These are phyloP conservation scores for Oplegnathus fasciatus DNA, from an alignment of 2,113 vertebrate species.

Conservation along the genomic window DNA sequence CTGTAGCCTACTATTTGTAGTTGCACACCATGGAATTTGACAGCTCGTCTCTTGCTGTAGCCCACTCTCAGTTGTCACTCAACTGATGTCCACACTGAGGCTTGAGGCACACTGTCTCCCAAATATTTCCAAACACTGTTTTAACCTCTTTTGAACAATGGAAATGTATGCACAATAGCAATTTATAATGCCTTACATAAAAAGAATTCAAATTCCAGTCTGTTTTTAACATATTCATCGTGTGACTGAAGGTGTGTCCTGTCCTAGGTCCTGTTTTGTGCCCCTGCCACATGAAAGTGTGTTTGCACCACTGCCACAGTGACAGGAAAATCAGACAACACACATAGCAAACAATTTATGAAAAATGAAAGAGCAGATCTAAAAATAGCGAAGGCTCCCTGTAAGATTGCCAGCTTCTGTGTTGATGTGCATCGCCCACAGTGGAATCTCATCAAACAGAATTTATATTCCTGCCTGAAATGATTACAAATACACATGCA, in stretches of 20 bases:
- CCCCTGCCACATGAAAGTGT: slow-evolving; percentile 4
- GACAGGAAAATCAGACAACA: slow-evolving; percentile 38
- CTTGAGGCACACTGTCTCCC: not conserved
- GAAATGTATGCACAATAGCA: too few relatives aligned
- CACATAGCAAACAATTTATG: slow-evolving; percentile 57
- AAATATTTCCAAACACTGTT: not conserved
- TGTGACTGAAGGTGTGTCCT: not conserved
- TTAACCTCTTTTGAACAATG: not conserved
- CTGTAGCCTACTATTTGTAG: too few relatives aligned
- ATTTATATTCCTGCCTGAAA: slow-evolving; percentile 18
- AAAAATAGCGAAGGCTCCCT: slow-evolving; percentile 56
- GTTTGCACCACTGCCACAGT: slow-evolving; percentile 21
- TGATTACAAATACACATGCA: slow-evolving; percentile 1
- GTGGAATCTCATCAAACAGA: slow-evolving; percentile 43
- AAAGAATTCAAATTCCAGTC: not conserved
- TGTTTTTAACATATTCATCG: not conserved
- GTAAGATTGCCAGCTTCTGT: slow-evolving; percentile 44
- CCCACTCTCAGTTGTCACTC: slow-evolving; percentile 14
- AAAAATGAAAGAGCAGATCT: slow-evolving; percentile 68
- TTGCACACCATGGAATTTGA: not conserved
- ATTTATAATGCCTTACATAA: not conserved
- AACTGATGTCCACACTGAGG: not conserved
- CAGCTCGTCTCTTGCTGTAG: not conserved
- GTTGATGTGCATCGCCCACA: slow-evolving; percentile 32
- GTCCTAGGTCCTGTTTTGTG: not conserved